Evolutionary conservation across 64 coral and sea anemone genomes (phyloP).

Genomic region (Trachythela sp.): DNA sequence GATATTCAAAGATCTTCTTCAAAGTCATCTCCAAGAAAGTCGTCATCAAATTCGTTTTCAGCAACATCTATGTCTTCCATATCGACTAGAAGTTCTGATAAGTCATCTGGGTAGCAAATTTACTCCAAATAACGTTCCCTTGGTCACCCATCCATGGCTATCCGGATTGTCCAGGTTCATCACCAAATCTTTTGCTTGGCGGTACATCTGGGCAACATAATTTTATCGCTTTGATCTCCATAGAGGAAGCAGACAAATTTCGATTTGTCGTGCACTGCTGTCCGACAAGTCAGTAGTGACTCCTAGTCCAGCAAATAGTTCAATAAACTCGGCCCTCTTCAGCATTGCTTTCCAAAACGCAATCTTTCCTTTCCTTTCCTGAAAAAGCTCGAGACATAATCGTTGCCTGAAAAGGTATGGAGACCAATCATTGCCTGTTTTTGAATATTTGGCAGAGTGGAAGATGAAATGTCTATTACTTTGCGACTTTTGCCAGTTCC

Average conservation of each 20-base stretch:
- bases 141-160: not conserved
- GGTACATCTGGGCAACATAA: no score
- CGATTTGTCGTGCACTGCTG: not conserved
- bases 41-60: not conserved
- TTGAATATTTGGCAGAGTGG: no score
- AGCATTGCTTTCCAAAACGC: no score
- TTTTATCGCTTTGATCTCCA: not conserved
- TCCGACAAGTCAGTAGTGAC: not conserved
- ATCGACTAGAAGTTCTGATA: not conserved
- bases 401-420: no score
- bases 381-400: no score
- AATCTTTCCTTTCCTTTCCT: no score
- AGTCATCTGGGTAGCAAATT: not conserved
- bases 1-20: not conserved
- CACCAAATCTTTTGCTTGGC: not conserved
- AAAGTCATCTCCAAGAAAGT: not conserved
- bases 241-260: not conserved
- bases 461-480: no score
- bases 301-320: not conserved
- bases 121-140: not conserved
- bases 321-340: not conserved
- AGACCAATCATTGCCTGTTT: no score
- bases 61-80: not conserved
- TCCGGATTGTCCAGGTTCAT: not conserved
- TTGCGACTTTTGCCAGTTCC: no score